These are phyloP conservation scores for Pachyuromys duprasi DNA, from an alignment of 2,797 vertebrate genomes.

Conservation along the genomic window DNA sequence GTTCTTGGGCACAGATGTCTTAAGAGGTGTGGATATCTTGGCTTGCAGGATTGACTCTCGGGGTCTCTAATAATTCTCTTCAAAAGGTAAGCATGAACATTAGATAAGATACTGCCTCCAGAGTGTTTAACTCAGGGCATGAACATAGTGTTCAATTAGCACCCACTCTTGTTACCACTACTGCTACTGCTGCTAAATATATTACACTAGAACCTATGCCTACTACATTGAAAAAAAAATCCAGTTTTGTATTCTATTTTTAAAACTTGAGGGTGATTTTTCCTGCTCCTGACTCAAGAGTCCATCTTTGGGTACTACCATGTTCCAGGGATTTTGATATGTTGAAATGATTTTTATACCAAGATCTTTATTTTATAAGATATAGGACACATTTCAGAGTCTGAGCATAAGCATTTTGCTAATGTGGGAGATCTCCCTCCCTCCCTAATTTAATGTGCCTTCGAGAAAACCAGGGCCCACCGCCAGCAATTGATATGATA, in stretches of 20 bases:
- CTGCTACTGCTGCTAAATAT: background rate
- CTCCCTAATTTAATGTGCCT: background rate
- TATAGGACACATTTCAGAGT: background rate
- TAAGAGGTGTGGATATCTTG: background rate
- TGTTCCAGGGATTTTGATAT: background rate
- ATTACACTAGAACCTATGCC: background rate
- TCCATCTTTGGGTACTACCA: background rate
- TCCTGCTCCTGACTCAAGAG: background rate
- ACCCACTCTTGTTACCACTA: background rate
- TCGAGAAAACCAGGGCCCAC: background rate
- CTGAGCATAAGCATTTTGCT: background rate
- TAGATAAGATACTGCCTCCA: background rate
- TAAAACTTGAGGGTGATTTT: background rate
- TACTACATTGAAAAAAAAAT: background rate
- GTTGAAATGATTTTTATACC: background rate
- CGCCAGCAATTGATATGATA: background rate
- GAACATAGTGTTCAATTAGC: background rate
- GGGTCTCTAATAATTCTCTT: background rate
- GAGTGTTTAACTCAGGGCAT: background rate
- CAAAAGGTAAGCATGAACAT: background rate
- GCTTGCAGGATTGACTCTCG: background rate
- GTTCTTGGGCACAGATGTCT: background rate
- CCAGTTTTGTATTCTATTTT: constrained; percentile 8
- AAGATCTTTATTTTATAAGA: background rate
- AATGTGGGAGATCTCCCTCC: background rate